These are phyloP conservation scores for Ptychoptera albimana DNA, from an alignment of 2,888 invertebrate genomes.

Conservation along the genomic window DNA sequence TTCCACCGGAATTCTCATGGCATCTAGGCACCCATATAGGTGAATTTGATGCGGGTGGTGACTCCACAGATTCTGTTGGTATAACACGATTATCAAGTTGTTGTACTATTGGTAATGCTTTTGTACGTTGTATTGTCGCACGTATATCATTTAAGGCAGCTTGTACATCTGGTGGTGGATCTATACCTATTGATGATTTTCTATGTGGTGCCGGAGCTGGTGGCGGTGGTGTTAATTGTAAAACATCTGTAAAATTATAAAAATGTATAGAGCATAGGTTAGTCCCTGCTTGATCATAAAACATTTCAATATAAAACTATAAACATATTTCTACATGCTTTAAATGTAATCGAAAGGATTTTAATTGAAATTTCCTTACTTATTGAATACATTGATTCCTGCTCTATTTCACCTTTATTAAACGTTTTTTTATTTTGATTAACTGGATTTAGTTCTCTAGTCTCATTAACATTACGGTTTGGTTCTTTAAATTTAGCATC, in stretches of 20 bases:
- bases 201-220: constrained; percentile 51
- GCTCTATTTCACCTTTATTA: constrained; percentile 11
- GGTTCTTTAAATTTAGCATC: too few species aligned
- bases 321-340: too few species aligned
- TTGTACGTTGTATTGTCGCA: constrained; percentile 46
- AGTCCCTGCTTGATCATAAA: too few species aligned
- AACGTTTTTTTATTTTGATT: not conserved
- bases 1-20: constrained; percentile 10
- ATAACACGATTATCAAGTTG: constrained; percentile 23
- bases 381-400: constrained; percentile 23
- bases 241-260: constrained; percentile 17
- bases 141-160: constrained; percentile 73
- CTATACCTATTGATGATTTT: constrained; percentile 3
- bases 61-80: not conserved
- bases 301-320: too few species aligned
- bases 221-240: constrained; percentile 45
- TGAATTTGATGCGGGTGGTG: constrained; percentile 12
- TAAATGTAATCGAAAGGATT: too few species aligned
- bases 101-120: constrained; percentile 32
- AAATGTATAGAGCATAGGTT: not conserved
- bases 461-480: not conserved
- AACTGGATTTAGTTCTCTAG: not conserved
- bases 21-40: constrained; percentile 28
- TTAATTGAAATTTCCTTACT: constrained; percentile 12
- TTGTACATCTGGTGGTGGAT: constrained; percentile 19